These are phyloP conservation scores for Apaloderma vittatum DNA, from an alignment of 2,113 vertebrate genomes.

Conservation along the genomic window DNA sequence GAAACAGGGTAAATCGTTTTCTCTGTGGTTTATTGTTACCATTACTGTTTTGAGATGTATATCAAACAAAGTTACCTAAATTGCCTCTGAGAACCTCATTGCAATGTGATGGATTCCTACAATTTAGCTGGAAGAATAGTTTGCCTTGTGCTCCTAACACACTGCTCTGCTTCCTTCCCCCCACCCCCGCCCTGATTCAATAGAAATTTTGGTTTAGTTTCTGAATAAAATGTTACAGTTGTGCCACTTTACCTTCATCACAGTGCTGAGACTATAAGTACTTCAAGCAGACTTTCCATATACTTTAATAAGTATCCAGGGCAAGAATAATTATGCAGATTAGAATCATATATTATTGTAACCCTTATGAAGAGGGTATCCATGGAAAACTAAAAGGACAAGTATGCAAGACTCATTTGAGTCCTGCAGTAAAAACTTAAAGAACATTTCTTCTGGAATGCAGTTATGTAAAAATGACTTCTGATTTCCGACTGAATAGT, in stretches of 20 bases:
- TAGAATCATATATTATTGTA: not conserved
- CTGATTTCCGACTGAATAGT: not conserved
- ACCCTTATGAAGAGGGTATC: not conserved
- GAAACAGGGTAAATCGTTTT: slow-evolving; percentile 18
- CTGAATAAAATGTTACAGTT: not conserved
- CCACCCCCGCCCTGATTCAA: not conserved
- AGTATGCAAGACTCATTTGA: fast-evolving
- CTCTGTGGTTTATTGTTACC: slow-evolving; percentile 4
- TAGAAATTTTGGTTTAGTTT: not conserved
- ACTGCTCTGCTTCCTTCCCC: not conserved
- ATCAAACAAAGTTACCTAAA: slow-evolving; percentile 28
- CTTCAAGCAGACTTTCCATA: not conserved
- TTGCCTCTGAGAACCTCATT: slow-evolving; percentile 11
- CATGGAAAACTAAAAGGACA: not conserved
- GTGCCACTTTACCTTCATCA: not conserved
- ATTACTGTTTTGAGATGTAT: slow-evolving; percentile 18
- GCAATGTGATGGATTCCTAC: not conserved
- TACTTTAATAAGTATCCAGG: not conserved
- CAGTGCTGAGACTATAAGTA: not conserved
- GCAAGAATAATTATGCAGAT: not conserved
- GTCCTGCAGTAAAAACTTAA: not conserved
- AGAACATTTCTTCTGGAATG: not conserved
- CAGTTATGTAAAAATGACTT: slow-evolving; percentile 1
- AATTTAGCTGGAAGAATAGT: not conserved
- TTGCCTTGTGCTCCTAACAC: not conserved